Evolutionary conservation across 2,888 invertebrate genomes (phyloP).

Genomic region (Trimorus sp.): DNA sequence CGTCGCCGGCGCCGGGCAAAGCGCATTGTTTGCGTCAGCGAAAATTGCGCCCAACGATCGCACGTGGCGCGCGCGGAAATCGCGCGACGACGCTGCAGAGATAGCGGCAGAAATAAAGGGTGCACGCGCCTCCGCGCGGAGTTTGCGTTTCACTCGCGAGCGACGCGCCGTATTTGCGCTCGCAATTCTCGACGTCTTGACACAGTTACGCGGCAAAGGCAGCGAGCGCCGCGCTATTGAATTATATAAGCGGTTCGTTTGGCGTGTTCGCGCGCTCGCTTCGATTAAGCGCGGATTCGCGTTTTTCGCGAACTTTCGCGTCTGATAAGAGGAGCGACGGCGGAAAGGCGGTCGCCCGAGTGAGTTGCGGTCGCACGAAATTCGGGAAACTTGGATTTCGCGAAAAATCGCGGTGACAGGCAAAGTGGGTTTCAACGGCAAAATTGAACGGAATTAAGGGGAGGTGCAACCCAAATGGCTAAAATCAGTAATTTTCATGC

Average conservation of each 20-base stretch:
- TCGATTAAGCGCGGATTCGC: not conserved
- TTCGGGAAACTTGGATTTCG: too few relatives aligned
- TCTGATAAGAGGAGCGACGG: too few relatives aligned
- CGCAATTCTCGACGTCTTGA: conserved; percentile 39
- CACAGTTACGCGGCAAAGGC: conserved; percentile 35
- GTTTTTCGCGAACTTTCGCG: too few relatives aligned
- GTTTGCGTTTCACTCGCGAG: conserved; percentile 46
- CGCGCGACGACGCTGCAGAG: conserved; percentile 45
- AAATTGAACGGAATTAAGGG: not conserved
- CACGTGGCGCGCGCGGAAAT: conserved; percentile 30
- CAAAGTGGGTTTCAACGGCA: too few relatives aligned
- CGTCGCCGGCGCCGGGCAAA: conserved; percentile 48
- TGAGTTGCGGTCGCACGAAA: too few relatives aligned
- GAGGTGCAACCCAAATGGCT: too few relatives aligned
- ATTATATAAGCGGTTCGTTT: conserved; percentile 27
- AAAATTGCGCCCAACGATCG: conserved; percentile 53
- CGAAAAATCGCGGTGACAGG: too few relatives aligned
- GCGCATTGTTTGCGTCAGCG: conserved; percentile 62
- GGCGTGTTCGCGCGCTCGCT: not conserved
- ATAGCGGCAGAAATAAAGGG: conserved; percentile 28
- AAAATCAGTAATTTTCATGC: too few relatives aligned
- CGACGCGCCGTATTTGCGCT: conserved; percentile 33
- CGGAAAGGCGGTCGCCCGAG: too few relatives aligned
- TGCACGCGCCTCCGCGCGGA: not conserved
- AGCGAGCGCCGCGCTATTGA: conserved; percentile 15